A percentile compares a stretch with the other conserved stretches of the same genome.
Conservation (phyloP, 30 jellyfish, hydroid and myxozoan species). For the Hydractinia symbiolongicarpus region DNA sequence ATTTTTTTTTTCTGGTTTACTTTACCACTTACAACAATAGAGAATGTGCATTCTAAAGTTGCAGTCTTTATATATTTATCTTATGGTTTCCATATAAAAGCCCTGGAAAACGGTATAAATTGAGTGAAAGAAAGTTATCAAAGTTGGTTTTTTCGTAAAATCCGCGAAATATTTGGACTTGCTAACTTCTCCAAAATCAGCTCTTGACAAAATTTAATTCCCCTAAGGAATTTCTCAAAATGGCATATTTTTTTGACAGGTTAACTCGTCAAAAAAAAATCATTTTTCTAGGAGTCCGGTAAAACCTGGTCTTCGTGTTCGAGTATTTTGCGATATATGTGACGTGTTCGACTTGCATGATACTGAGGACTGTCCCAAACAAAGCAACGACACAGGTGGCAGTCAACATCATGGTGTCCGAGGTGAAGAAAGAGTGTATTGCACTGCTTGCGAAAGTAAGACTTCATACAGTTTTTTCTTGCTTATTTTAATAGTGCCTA, state of each 20-base stretch:
- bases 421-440: constrained; percentile 81
- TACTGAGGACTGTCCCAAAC: constrained; percentile 97
- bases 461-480: not conserved
- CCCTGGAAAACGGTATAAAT: too few species aligned
- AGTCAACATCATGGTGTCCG: constrained; percentile 81
- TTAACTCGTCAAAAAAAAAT: not conserved
- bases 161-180: too few species aligned
- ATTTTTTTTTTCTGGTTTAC: too few species aligned
- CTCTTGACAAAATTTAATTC: too few species aligned
- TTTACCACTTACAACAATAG: too few species aligned
- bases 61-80: too few species aligned
- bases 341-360: constrained; percentile 93
- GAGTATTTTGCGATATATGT: constrained; percentile 92
- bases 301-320: constrained; percentile 58
- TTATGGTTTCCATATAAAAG: too few species aligned
- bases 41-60: too few species aligned
- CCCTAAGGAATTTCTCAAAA: too few species aligned
- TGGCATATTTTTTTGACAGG: not conserved
- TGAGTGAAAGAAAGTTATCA: too few species aligned
- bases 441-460: constrained; percentile 90
- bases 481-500: not conserved
- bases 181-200: too few species aligned
- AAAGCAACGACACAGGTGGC: constrained; percentile 65
- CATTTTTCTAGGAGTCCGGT: constrained; percentile 38
- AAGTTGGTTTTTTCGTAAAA: too few species aligned